These are phyloP conservation scores for Ornithorhynchus anatinus DNA, from an alignment of 2,113 vertebrate species.

Conservation along the genomic window DNA sequence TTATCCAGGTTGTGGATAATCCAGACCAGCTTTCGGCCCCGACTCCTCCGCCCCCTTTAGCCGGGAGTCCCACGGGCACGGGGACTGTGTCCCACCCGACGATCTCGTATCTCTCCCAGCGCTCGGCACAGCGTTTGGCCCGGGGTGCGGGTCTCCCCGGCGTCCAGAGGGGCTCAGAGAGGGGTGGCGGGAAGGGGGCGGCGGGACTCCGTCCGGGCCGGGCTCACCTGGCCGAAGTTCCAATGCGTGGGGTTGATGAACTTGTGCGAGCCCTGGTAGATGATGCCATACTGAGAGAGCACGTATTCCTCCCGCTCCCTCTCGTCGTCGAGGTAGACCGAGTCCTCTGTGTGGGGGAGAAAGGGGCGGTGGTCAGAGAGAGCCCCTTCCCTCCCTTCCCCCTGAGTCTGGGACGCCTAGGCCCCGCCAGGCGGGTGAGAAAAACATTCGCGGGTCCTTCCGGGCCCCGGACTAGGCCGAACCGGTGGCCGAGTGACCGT, in stretches of 20 bases:
- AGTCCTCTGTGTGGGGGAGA: slow-evolving; percentile 73
- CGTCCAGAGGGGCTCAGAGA: not conserved
- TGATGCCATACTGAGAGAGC: slow-evolving; percentile 85
- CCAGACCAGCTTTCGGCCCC: not conserved
- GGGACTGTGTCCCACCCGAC: not conserved
- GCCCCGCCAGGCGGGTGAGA: not conserved
- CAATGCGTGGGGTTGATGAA: slow-evolving; percentile 74
- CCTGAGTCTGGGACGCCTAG: not conserved
- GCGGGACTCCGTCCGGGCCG: no score
- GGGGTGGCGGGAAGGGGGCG: not conserved
- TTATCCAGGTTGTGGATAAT: not conserved
- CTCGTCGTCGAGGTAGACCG: slow-evolving; percentile 79
- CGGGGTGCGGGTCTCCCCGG: no score
- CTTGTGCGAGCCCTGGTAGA: slow-evolving; percentile 78
- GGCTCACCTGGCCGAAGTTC: slow-evolving; percentile 92
- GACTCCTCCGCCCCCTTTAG: not conserved
- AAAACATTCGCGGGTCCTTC: no score
- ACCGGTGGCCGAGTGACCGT: not conserved
- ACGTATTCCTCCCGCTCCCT: slow-evolving; percentile 79
- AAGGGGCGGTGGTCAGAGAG: no score
- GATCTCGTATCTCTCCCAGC: not conserved
- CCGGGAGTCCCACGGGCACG: not conserved
- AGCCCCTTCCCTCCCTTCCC: accelerated
- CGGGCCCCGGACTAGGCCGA: not conserved
- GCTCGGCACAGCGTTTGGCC: not conserved